Evolutionary conservation across 2,113 vertebrate genomes (phyloP).

Genomic region (Dryoscopus gambensis): DNA sequence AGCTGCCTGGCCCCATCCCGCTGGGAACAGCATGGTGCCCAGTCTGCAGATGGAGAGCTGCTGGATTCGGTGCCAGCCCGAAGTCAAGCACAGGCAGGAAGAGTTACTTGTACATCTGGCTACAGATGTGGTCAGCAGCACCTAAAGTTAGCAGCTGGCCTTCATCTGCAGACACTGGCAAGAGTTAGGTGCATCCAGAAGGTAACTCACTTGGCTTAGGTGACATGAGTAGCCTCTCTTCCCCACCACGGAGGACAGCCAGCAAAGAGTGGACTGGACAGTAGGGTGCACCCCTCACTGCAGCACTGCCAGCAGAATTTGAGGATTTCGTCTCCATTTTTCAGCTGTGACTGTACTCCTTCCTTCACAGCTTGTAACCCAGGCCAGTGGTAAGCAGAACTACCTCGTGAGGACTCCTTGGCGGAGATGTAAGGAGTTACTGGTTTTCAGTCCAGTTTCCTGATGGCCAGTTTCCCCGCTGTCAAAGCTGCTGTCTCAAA

Average conservation of each 20-base stretch:
- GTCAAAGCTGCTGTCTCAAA: background rate
- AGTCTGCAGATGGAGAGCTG: background rate
- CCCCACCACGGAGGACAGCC: background rate
- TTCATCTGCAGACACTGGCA: background rate
- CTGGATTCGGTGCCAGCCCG: fast-evolving
- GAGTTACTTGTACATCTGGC: background rate
- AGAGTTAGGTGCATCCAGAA: background rate
- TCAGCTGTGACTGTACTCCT: background rate
- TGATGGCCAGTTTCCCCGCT: background rate
- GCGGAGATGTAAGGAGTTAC: background rate
- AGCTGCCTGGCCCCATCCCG: background rate
- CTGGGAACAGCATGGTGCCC: fast-evolving
- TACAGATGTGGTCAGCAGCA: background rate
- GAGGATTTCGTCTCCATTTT: background rate
- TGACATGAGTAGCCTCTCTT: background rate
- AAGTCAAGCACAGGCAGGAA: background rate
- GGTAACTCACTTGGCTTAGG: background rate
- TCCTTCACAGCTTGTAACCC: background rate
- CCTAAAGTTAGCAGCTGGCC: background rate
- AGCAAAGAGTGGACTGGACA: background rate
- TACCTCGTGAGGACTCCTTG: background rate
- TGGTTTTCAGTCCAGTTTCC: background rate
- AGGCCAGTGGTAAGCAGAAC: background rate
- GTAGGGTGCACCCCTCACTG: background rate
- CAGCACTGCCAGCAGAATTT: background rate